Evolutionary conservation across 2,113 vertebrate genomes (phyloP).

Genomic region (Daubentonia madagascariensis): DNA sequence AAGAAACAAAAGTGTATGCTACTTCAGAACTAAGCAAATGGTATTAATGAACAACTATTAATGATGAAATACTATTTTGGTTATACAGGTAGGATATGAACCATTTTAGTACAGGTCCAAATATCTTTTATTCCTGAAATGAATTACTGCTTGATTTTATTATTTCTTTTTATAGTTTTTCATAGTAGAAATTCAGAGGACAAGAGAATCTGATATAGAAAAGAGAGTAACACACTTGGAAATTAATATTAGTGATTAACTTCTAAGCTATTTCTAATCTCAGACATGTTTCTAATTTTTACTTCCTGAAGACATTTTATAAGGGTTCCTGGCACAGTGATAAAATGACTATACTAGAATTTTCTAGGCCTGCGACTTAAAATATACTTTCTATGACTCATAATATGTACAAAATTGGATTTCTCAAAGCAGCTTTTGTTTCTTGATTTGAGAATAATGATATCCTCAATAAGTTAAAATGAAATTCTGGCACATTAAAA

Average conservation of each 20-base stretch:
- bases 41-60: neutral
- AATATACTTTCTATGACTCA: neutral
- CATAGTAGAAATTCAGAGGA: neutral
- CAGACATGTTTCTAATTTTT: neutral
- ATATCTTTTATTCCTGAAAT: neutral
- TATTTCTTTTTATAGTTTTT: neutral
- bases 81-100: neutral
- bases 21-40: neutral
- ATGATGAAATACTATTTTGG: neutral
- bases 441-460: neutral
- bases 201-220: neutral
- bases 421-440: neutral
- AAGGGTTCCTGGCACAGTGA: neutral
- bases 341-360: neutral
- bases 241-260: neutral
- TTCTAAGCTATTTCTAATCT: neutral
- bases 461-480: neutral
- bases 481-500: slow-evolving; percentile 24
- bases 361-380: neutral
- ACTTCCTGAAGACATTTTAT: neutral
- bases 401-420: neutral
- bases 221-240: neutral
- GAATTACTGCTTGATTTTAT: neutral
- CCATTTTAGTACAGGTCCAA: neutral
- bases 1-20: neutral